Base-by-base conservation (phyloP, 2,113 vertebrate species). In the Saccopteryx bilineata region DNA sequence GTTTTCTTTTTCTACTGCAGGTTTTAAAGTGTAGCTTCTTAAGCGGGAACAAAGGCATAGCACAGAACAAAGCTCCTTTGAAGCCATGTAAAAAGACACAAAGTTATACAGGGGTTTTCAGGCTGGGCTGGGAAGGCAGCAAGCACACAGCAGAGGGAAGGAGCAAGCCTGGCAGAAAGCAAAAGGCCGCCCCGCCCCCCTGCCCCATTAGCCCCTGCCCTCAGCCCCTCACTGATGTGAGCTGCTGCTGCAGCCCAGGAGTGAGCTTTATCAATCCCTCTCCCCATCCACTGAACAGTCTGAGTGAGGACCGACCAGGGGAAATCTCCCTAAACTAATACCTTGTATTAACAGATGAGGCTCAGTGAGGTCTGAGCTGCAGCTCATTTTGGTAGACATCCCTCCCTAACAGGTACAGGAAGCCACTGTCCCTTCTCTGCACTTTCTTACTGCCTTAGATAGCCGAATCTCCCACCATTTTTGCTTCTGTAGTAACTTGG, bases 381-480 rank as follows among this genome's bases (percentile, higher is more conserved):
- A 9, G 81, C 26, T 65, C 79, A 1, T 28, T 8, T 81, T 15
- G 81, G 63, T n/a, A 5, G 46, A 50, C 2, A 58, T 1, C 91
- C 24, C 69, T 21, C 52, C 0, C 0, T 0, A 13, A 14, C 5
- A 3, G 78, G 82, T 2, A 21, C 61, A 24, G 95, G 21, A 23
- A 74, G 24, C n/a, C 58, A 5, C 10, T 5, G 18, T n/a, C 33
- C 85, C 48, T 76, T 18, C 85, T 31, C 74, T 33, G 93, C 95
- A 90, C 95, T 65, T 78, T 63, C 86, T 71, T 72, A 18, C 96
- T 94, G 95, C 95, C 96, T 95, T 92, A 94, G 96, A 2, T 52
- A 88, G 94, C 33, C 31, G 65, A 39, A 39, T 7, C 39, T 61
- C 75, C 76, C 54, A 1, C 76, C 11, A 1, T 21, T 28, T n/a